Conservation (phyloP, 2,113 vertebrate genomes). For the Buteo buteo region DNA sequence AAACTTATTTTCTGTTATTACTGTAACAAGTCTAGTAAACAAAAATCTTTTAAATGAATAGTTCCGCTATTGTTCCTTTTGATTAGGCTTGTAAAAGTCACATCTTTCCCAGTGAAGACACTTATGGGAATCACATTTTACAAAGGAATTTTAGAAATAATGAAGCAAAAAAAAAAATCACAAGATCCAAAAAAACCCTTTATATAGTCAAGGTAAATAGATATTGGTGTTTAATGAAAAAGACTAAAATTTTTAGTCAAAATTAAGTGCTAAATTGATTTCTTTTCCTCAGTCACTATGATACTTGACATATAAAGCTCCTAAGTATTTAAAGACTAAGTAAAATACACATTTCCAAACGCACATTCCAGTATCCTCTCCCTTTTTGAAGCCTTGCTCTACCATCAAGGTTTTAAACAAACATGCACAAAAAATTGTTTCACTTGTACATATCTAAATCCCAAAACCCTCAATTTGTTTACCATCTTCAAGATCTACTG, state of each 20-base stretch:
- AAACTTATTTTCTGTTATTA: not conserved
- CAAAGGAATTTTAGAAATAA: not conserved
- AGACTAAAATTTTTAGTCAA: not conserved
- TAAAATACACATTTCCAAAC: not conserved
- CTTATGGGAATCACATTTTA: not conserved
- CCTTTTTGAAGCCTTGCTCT: not conserved
- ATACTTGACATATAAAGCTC: not conserved
- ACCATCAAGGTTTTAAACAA: not conserved
- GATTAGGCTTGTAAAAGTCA: not conserved
- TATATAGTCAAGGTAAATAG: not conserved
- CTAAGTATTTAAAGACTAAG: not conserved
- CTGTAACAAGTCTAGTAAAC: not conserved
- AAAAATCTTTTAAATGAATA: not conserved
- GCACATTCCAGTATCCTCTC: not conserved
- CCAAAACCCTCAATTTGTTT: not conserved
- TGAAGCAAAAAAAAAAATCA: not conserved
- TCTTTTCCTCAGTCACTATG: not conserved
- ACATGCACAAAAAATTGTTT: not conserved
- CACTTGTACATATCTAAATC: not conserved
- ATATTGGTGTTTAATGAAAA: not conserved
- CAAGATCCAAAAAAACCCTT: not conserved
- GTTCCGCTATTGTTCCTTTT: not conserved
- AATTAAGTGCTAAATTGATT: not conserved
- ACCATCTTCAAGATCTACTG: not conserved
- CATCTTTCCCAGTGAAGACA: not conserved